A percentile compares a stretch with the other conserved stretches of the same genome.
These are phyloP conservation scores for Microctonus aethiopoides DNA, from an alignment of 2,888 invertebrate genomes.

Conservation along the genomic window DNA sequence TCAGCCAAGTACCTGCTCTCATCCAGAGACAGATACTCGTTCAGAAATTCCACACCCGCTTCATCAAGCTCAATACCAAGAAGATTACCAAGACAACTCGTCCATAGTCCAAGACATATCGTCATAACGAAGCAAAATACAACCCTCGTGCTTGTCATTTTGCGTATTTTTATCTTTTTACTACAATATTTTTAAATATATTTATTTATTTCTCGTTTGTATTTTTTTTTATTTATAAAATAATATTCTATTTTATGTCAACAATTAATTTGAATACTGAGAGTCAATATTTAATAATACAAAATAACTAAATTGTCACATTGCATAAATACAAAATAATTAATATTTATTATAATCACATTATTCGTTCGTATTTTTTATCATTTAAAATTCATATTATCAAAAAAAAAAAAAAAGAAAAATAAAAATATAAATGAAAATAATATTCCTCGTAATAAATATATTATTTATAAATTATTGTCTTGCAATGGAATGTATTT, in stretches of 20 bases:
- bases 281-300: not conserved
- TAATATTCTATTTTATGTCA: too few relatives aligned
- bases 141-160: not conserved
- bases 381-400: conserved; percentile 5
- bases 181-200: conserved; percentile 20
- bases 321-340: not conserved
- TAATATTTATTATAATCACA: not conserved
- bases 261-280: not conserved
- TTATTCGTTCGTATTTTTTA: not conserved
- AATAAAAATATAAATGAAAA: not conserved
- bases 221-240: too few relatives aligned
- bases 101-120: conserved; percentile 31
- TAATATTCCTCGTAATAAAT: not conserved
- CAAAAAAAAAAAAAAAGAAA: too few relatives aligned
- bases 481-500: not conserved
- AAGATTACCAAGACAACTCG: conserved; percentile 39
- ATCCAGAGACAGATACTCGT: conserved; percentile 54
- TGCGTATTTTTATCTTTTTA: conserved; percentile 10
- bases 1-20: conserved; percentile 56
- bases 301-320: not conserved
- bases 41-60: conserved; percentile 54
- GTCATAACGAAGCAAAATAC: conserved; percentile 23
- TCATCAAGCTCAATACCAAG: conserved; percentile 55
- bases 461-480: not conserved
- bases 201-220: not conserved